Base-by-base conservation (phyloP, 2,888 invertebrate species). In the Ptychoptera albimana region DNA sequence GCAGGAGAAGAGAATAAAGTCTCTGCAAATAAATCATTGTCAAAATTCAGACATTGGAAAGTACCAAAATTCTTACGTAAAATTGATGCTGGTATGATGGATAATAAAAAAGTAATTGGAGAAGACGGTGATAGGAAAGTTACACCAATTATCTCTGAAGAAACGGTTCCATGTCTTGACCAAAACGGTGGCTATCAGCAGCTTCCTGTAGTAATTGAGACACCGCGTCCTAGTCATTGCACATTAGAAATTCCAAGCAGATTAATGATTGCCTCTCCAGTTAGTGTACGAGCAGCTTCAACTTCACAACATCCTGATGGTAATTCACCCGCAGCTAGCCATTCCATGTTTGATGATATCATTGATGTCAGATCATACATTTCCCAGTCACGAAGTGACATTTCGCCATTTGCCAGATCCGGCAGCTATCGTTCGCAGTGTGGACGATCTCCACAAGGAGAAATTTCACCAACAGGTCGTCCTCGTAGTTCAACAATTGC, bases 361-460 rank as follows among this genome's bases (percentile, higher is more conserved):
- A 77, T 81, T 47, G 81, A 81, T 54, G 76, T 81, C 37, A 71
- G 79, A 51, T 79, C 80, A 10, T 81, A 81, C 54, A 72, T 81
- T 49, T 80, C 80, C 52, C 81, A 81, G 57, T 81, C 81, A 2
- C 66, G 81, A 49, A 79, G 79, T 57, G 81, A 81, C 55, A 77
- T 81, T 58, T 73, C 77, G 10, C 76, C 77, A 2, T 81, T 81
- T 52, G 75, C 77, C 4, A 68, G 81, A 53, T 75, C 77, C 44
- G 78, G 79, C 55, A 80, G 79, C 60, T 79, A 79, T 58, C 68
- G 79, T 45, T 79, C 79, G 8, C 79, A 79, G 54, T 77, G 77
- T 52, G 75, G 78, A 14, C 66, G 76, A 56, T 70, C 72, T 31
- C 72, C 74, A 29, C 71, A 67, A 46, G 62, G 68, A 43, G 71